Percentiles rank a stretch among this genome's conserved stretches.
Conservation (phyloP, 2,888 invertebrate species). For the Melinaea marsaeus region DNA sequence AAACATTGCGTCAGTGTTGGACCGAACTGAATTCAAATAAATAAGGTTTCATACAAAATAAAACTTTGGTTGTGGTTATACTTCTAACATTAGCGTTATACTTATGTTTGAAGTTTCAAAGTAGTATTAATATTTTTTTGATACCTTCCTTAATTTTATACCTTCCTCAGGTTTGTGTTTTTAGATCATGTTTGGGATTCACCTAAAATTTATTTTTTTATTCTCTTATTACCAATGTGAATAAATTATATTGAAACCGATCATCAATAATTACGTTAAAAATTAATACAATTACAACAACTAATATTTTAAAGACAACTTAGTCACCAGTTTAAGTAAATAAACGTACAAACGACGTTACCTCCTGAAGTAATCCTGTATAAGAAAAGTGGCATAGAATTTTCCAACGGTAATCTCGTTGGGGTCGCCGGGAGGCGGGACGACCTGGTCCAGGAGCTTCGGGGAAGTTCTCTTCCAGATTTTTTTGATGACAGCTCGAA, state of each 20-base stretch:
- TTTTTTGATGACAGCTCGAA: slow-evolving; percentile 96
- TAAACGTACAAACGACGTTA: slow-evolving; percentile 32
- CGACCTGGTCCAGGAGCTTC: slow-evolving; percentile 98
- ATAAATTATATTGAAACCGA: neutral
- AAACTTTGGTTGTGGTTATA: slow-evolving; percentile 9
- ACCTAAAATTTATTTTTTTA: no score
- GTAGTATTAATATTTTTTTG: no score
- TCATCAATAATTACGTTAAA: neutral
- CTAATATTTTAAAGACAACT: neutral
- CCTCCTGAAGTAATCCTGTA: slow-evolving; percentile 99
- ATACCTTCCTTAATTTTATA: no score
- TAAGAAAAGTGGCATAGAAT: slow-evolving; percentile 99
- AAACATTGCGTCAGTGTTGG: slow-evolving; percentile 66
- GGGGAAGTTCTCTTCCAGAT: slow-evolving; percentile 99
- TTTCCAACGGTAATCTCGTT: slow-evolving; percentile 99
- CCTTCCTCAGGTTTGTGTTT: no score
- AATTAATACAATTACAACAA: neutral
- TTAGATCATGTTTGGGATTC: no score
- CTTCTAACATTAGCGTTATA: no score
- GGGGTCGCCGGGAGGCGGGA: slow-evolving; percentile 99
- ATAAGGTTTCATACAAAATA: slow-evolving; percentile 35
- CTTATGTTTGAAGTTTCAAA: no score
- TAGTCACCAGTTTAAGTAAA: neutral
- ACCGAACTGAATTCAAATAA: slow-evolving; percentile 43
- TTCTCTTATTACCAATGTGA: neutral